phyloP scores from a whole-genome alignment of 2,113 vertebrate species.

The Erinaceus europaeus region DNA sequence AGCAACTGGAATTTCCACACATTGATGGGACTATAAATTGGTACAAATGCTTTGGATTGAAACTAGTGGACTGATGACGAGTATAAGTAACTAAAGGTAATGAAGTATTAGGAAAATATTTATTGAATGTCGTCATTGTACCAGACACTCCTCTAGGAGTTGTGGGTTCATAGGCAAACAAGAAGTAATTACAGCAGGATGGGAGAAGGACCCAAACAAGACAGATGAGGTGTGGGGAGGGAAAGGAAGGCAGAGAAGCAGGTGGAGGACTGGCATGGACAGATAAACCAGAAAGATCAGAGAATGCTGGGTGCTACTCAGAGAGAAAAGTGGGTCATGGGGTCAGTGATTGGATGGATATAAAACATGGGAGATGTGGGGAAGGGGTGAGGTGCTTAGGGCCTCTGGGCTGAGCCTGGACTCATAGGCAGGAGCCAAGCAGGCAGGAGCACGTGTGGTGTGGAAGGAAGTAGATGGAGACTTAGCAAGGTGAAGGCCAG shows the following conservation, averaged over 20 bases:
- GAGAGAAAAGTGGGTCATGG: background rate
- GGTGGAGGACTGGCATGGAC: background rate
- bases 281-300: background rate
- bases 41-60: background rate
- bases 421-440: background rate
- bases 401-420: background rate
- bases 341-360: background rate
- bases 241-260: too few species aligned
- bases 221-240: accelerated
- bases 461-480: background rate
- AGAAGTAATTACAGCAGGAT: background rate
- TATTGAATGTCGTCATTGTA: background rate
- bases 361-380: background rate
- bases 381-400: background rate
- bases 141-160: background rate
- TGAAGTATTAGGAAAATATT: background rate
- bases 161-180: background rate
- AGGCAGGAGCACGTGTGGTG: background rate
- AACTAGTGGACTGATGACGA: background rate
- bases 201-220: background rate
- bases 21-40: background rate
- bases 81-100: background rate
- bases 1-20: background rate
- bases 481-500: background rate
- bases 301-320: background rate